Percentiles rank a stretch among this genome's conserved stretches.
Evolutionary conservation across 2,888 invertebrate species (phyloP).

Genomic region (Petrolisthes cinctipes): DNA sequence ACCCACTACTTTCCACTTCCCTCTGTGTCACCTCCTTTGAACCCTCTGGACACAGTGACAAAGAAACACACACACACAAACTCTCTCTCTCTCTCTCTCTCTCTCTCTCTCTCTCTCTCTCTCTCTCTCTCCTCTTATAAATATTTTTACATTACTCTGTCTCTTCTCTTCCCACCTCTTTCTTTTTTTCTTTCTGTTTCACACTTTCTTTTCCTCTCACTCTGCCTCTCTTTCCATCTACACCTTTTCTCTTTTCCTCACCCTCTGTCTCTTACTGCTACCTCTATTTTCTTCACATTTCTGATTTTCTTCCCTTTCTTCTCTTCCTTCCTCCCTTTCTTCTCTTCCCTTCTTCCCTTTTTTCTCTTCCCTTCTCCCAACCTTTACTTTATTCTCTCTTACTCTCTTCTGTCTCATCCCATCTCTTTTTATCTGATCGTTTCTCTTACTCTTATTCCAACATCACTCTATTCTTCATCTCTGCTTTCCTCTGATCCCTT

Average conservation of each 20-base stretch:
- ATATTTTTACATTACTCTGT: background rate
- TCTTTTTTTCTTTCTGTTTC: background rate
- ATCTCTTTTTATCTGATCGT: background rate
- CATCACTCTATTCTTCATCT: background rate
- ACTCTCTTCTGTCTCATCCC: background rate
- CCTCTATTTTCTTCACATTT: background rate
- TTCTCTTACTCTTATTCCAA: background rate
- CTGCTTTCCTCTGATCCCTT: background rate
- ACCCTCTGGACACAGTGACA: background rate
- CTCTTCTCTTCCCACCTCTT: background rate
- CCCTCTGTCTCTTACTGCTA: too few relatives aligned
- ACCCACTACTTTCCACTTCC: background rate
- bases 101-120: background rate
- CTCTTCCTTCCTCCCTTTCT: background rate
- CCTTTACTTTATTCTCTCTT: background rate
- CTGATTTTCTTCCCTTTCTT: background rate
- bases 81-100: background rate
- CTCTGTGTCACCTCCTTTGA: background rate
- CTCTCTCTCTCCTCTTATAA: background rate
- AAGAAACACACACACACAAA: too few relatives aligned
- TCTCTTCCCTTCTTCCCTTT: background rate
- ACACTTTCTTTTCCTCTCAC: too few relatives aligned
- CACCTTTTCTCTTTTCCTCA: background rate
- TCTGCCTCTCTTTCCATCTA: too few relatives aligned
- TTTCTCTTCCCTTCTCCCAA: background rate